phyloP scores from a whole-genome alignment of 1,140 invertebrate genomes.

The Colletes gigas region DNA sequence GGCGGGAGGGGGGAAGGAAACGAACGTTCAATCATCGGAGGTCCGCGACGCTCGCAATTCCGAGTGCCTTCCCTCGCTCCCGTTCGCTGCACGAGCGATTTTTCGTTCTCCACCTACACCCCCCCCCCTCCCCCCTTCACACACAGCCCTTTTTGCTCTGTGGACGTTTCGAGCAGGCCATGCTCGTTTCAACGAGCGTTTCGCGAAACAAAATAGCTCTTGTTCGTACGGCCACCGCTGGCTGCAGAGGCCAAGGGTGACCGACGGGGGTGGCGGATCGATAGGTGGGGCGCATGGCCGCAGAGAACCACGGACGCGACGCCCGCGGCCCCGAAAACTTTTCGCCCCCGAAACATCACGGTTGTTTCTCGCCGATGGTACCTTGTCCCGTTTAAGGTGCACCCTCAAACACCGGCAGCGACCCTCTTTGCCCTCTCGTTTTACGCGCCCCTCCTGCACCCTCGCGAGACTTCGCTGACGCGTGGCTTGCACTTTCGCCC shows the following conservation, averaged over 20 bases:
- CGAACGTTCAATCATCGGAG: conserved; percentile 36
- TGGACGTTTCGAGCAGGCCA: not conserved
- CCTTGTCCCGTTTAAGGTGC: conserved; percentile 1
- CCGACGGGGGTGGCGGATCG: conserved; percentile 60
- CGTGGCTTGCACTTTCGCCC: not conserved
- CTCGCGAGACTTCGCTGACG: not conserved
- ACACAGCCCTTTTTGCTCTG: not conserved
- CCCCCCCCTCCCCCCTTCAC: not conserved
- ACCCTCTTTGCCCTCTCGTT: too few species aligned
- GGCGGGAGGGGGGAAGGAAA: too few species aligned
- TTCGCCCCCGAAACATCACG: not conserved
- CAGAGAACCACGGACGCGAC: conserved; percentile 61
- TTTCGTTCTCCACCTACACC: not conserved
- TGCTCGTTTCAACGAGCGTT: conserved; percentile 65
- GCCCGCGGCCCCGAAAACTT: conserved; percentile 64
- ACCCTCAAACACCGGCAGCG: not conserved
- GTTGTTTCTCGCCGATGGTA: not conserved
- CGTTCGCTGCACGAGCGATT: conserved; percentile 2
- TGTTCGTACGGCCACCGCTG: conserved; percentile 49
- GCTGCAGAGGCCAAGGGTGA: conserved; percentile 38
- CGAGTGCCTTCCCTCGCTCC: not conserved
- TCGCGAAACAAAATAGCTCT: conserved; percentile 70
- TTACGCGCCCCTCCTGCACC: too few species aligned
- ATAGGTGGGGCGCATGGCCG: conserved; percentile 72
- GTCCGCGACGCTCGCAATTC: conserved; percentile 1